Conservation (phyloP, 2,888 invertebrate genomes). For the Andrena camellia region DNA sequence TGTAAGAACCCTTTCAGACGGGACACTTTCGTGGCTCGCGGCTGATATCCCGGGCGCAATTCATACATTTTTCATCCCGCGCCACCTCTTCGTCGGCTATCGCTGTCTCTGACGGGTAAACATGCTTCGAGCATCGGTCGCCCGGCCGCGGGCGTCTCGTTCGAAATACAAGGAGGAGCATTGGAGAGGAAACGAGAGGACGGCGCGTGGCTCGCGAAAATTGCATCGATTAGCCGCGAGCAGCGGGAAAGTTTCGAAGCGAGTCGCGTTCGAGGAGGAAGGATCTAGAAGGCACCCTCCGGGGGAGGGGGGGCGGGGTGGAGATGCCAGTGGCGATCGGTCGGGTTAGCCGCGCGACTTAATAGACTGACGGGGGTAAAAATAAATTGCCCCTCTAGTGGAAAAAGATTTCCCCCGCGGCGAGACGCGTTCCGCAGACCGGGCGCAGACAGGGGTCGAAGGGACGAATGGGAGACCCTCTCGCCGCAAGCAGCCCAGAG, state of each 20-base stretch:
- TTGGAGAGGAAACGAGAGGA: background rate
- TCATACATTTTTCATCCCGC: too few species aligned
- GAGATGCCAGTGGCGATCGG: background rate
- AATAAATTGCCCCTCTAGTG: constrained; percentile 44
- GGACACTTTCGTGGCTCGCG: too few species aligned
- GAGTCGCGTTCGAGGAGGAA: background rate
- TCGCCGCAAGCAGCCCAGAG: constrained; percentile 19
- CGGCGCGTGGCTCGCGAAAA: background rate
- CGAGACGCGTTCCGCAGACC: constrained; percentile 46
- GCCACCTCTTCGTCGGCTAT: too few species aligned
- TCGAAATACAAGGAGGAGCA: too few species aligned
- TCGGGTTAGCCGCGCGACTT: constrained; percentile 36
- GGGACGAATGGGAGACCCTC: constrained; percentile 12
- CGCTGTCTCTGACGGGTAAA: too few species aligned
- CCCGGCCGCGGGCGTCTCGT: too few species aligned
- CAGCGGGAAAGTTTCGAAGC: background rate
- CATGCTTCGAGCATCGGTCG: too few species aligned
- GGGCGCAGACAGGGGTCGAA: constrained; percentile 39
- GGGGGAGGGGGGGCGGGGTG: too few species aligned
- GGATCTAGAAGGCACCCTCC: background rate
- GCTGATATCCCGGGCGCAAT: too few species aligned
- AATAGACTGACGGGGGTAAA: constrained; percentile 40
- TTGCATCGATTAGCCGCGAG: background rate
- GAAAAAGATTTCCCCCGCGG: constrained; percentile 58
- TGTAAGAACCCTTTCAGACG: background rate